Conservation (phyloP, 23 tunicate species). For the Phallusia fumigata region DNA sequence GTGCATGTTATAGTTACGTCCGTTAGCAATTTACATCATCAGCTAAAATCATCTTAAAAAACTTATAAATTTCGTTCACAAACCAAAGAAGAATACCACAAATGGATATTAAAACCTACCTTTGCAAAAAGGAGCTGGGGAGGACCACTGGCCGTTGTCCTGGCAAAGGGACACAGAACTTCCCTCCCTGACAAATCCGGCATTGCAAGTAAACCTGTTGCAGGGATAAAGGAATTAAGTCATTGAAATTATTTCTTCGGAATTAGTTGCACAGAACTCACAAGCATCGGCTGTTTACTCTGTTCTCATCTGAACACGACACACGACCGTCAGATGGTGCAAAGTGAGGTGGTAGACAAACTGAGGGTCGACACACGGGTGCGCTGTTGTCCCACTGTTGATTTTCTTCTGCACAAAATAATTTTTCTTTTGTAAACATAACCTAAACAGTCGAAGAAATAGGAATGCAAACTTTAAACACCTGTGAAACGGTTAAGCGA, state of each 20-base stretch:
- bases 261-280: not conserved
- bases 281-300: not conserved
- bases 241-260: not conserved
- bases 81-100: no score
- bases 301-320: slow-evolving; percentile 7
- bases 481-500: no score
- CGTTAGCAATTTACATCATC: no score
- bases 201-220: not conserved
- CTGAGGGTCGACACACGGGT: not conserved
- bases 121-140: slow-evolving; percentile 16
- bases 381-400: slow-evolving; percentile 1
- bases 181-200: not conserved
- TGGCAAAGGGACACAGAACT: not conserved
- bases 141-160: slow-evolving; percentile 14
- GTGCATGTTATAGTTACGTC: no score
- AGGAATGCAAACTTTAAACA: no score
- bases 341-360: not conserved
- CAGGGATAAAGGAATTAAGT: not conserved
- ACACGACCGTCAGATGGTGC: not conserved
- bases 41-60: no score
- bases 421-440: no score
- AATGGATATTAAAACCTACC: not conserved
- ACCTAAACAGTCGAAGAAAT: no score
- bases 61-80: no score
- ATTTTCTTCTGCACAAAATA: not conserved